Base-by-base conservation (phyloP, 1,140 invertebrate species). In the Cydia splendana region DNA sequence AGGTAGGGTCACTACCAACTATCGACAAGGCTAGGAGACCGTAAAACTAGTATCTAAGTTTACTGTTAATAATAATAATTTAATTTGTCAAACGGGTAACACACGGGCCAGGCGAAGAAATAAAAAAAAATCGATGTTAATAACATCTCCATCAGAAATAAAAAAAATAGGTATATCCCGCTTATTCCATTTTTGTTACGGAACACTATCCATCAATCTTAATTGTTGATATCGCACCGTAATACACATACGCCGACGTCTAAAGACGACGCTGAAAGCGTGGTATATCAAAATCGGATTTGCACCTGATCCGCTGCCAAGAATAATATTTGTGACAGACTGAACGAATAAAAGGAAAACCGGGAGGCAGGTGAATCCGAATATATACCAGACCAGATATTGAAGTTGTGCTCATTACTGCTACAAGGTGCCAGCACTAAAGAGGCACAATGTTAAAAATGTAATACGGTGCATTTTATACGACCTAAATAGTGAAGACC, bases 261-360 rank as follows among this genome's bases (percentile, higher is more conserved):
- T 62, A 62, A 62, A 62, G 57, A 24, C 57, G 57, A 62, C 57
- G 57, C 57, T 62, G 57, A 62, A 62, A 62, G 57, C 67, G 34
- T 71, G 30, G 28, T 71, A 71, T 71, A 71, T 71, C 67, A 45
- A 71, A 71, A 71, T 71, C 67, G 67, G 67, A 38, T 42, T 71
- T 18, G n/a, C 67, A 71, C 67, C 67, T 71, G 67, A 71, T 71
- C 67, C 34, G 30, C 30, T 71, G 67, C 67, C 67, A 71, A 71
- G 67, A 71, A 71, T 71, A 71, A 71, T 71, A 71, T 71, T 71
- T 71, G 67, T 71, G 67, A 71, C 67, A 71, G 30, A 38, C n/a
- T 18, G 67, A 71, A 71, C 67, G 67, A 71, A 71, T 71, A 71
- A 71, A 71, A 71, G 67, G 67, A 71, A 71, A 62, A 45, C 38